Evolutionary conservation across 2,888 invertebrate genomes (phyloP), one percentile per base, ranked within the genome.

Genomic region (Conomelus anceps): DNA sequence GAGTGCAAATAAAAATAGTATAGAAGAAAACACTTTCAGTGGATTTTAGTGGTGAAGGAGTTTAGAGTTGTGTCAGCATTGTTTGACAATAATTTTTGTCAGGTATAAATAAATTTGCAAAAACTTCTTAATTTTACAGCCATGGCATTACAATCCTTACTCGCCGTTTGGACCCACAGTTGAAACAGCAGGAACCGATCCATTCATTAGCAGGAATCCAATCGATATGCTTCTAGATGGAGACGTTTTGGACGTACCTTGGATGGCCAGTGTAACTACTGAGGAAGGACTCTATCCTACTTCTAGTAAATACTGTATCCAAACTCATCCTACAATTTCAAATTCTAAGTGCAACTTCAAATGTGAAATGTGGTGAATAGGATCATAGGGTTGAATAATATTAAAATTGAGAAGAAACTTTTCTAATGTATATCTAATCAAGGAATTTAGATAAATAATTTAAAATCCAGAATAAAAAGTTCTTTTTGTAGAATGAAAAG

Each of bases 261-360:
- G 96, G 94, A 94, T 97, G 89, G 94, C 95, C 96, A 1, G 91
- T 84, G 94, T 96, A 88, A 95, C 96, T 0, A 94, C 95, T 23
- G 95, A 96, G 88, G 97, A 97, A 93, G 97, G 97, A 89, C 93
- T 96, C 22, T 96, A 96, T 92, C 96, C 96, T 26, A 96, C 95
- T 63, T 95, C 95, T 92, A 95, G 96, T 96, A 93, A 93, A 91
- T 88, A 29, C 23, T 22, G 23, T n/a, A 89, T 87, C 22, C 7
- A 22, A 29, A 87, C 17, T 34, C 34, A 34, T 34, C 13, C 9
- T n/a, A 34, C n/a, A n/a, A 34, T 9, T 17, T 34, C 17, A 17
- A 85, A 17, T n/a, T 17, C 23, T 85, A 17, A n/a, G n/a, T n/a
- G n/a, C n/a, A n/a, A n/a, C n/a, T n/a, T n/a, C n/a, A n/a, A n/a